Base-by-base conservation (phyloP, 2,797 vertebrate genomes). In the Meriones psammophilus region DNA sequence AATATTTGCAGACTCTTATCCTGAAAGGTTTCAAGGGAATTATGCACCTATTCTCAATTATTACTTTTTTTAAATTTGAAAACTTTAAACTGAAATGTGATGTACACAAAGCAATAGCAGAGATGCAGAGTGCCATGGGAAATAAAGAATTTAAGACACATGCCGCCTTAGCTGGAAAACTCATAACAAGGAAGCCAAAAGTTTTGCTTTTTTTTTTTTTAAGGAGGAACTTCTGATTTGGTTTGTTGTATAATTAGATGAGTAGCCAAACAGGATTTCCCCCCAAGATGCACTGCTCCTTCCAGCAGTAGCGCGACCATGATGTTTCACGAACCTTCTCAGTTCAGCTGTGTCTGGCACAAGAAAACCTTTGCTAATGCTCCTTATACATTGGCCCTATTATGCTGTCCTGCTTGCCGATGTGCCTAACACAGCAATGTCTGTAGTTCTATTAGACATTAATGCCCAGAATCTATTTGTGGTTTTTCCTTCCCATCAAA, bases 41-140 rank as follows among this genome's bases (percentile, higher is more conserved):
- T 66, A 30, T 50, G 50, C 3, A 84, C 68, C 94, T 36, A 69
- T 77, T 92, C 42, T 80, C 24, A 56, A 66, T 66, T 68, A 91
- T 83, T 95, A 91, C 24, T 69, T 92, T 93, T 73, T 83, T 78
- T 71, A 88, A 88, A 73, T 96, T 85, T 60, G 87, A 96, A 85
- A 89, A 50, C 30, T 86, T 95, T 91, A 86, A 90, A 88, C 10
- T 6, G 64, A 39, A 69, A 94, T 88, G 5, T 17, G 28, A 86
- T 71, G 5, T 24, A 62, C 80, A 64, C 15, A 87, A 91, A 94
- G n/a, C 42, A 83, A 54, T 81, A 78, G 69, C 36, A 94, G 90
- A 83, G 60, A 73, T 58, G 64, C 36, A 56, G 15, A 76, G 64
- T 84, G 71, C 22, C 17, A 10, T 5, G 18, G 26, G 50, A 96